Base-by-base conservation (phyloP, 2,113 vertebrate species). In the Oncorhynchus tshawytscha region DNA sequence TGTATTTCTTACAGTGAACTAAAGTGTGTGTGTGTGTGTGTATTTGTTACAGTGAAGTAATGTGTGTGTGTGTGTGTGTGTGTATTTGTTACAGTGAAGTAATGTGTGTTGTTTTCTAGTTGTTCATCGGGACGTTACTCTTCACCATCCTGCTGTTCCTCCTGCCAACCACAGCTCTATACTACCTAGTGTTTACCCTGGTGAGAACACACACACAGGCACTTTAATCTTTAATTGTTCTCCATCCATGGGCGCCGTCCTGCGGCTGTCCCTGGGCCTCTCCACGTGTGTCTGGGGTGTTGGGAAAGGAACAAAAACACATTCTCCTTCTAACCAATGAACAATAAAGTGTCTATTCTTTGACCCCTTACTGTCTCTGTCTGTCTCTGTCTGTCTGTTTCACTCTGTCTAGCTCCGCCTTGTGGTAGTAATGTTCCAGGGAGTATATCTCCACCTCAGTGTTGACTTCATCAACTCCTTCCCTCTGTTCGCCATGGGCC, bases 141-240 rank as follows among this genome's bases (percentile, higher is more conserved):
- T 99, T 99, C 89, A 99, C 96, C 70, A 89, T 99, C 84, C 92
- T 99, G 86, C 85, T 99, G 73, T 99, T 99, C 87, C 92, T 99
- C 54, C 92, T 99, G 79, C 97, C 97, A 27, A 99, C 98, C 2
- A 96, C 96, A 0, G 98, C 97, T 0, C 92, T 99, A 24, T 99
- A 99, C 91, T 99, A 98, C 91, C 93, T 99, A 87, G 97, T 99
- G 72, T 99, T 99, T 78, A 97, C 96, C 7, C 87, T 98, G 97
- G 97, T 99, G 87, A 92, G 94, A 11, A 45, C 39, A 45, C 39
- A 45, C 39, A 60, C 34, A 39, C 7, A 39, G 39, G 39, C 39
- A 39, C 7, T 39, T 9, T 39, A 2, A 39, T 39, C n/a, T n/a
- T n/a, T n/a, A n/a, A n/a, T n/a, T n/a, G n/a, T n/a, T n/a, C 27